Percentiles rank a stretch among this genome's conserved stretches.
phyloP scores from a whole-genome alignment of 2,888 invertebrate genomes.

The Amphipoea oculea region DNA sequence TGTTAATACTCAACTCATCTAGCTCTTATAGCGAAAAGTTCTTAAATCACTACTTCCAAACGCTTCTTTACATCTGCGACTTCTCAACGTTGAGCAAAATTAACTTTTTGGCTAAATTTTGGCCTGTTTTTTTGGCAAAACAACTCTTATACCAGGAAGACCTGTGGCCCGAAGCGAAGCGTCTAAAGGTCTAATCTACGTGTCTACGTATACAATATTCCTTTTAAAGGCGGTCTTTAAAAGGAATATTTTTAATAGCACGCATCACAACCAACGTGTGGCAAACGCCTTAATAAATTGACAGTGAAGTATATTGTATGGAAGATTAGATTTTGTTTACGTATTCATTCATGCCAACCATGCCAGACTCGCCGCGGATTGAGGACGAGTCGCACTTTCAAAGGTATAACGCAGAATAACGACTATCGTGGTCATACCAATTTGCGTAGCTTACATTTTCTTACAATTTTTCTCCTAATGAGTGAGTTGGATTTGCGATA shows the following conservation, averaged over 20 bases:
- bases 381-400: conserved; percentile 32
- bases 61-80: conserved; percentile 48
- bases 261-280: conserved; percentile 90
- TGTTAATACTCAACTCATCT: conserved; percentile 38
- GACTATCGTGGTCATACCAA: neutral
- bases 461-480: conserved; percentile 1
- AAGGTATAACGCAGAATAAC: neutral
- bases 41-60: conserved; percentile 20
- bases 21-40: conserved; percentile 27
- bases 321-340: conserved; percentile 82
- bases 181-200: conserved; percentile 88
- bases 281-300: conserved; percentile 87
- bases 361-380: conserved; percentile 67
- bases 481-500: neutral
- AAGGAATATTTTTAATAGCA: conserved; percentile 81
- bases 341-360: conserved; percentile 87
- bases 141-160: conserved; percentile 81
- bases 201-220: conserved; percentile 83
- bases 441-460: neutral
- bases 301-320: conserved; percentile 84
- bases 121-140: conserved; percentile 86
- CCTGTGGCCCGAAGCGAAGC: conserved; percentile 88
- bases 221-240: conserved; percentile 74
- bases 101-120: conserved; percentile 75
- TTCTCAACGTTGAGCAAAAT: conserved; percentile 64